Base-by-base conservation (phyloP, 2,888 invertebrate species). In the Sesamia inferens region DNA sequence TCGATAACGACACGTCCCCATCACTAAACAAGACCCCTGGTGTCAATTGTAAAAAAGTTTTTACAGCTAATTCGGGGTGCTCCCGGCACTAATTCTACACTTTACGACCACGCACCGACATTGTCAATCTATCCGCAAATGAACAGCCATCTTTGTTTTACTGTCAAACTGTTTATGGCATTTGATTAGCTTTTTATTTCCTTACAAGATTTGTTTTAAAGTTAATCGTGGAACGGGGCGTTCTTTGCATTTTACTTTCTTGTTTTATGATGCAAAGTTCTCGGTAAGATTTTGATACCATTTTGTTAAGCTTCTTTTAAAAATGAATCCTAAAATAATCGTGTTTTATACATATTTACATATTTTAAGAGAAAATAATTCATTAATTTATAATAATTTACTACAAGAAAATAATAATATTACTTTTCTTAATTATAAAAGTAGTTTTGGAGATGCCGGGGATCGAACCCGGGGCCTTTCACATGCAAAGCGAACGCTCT, bases 401-500 rank as follows among this genome's bases (percentile, higher is more conserved):
- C 3, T 31, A 3, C 3, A 31, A 31, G 31, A 31, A 31, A 31
- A 31, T 31, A 31, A 31, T 31, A 31, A 31, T 3, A 31, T 31
- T 31, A 31, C 31, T 63, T 47, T 22, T 8, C 1, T 48, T 51
- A 2, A 22, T 10, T 8, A 19, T 68, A 44, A 61, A 71, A 65
- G 8, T 44, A 7, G 0, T 5, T 11, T 79, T 48, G 98, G 98
- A 97, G 98, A 98, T 98, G 98, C 98, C 97, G 98, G 98, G 98
- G 98, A 98, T 98, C 98, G 98, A 98, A 98, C 98, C 98, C 98
- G 97, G 98, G 98, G 98, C 98, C 98, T 98, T 98, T 98, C 98
- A 98, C 98, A 98, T 98, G 98, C 98, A 98, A 98, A 98, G 98
- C 98, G 98, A 98, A 98, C 98, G 98, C 98, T 98, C 98, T 98